Conservation (phyloP, 2,888 invertebrate genomes). For the Pterobdella sp. region DNA sequence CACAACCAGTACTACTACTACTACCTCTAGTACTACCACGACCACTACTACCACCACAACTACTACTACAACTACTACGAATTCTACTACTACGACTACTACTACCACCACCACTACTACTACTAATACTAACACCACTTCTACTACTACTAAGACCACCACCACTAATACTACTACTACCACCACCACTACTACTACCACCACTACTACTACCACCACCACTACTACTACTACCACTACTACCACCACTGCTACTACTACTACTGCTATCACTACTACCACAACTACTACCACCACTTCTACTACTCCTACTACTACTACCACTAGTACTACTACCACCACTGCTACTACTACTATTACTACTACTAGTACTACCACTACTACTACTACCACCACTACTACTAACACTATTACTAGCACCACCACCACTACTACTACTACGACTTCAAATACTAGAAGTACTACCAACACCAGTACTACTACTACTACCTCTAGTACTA, state of each 20-base stretch:
- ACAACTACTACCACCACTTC: constrained; percentile 23
- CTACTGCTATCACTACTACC: constrained; percentile 21
- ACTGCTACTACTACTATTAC: constrained; percentile 16
- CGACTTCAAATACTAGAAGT: neutral
- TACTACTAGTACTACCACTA: constrained; percentile 10
- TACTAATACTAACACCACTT: no score
- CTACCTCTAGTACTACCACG: no score
- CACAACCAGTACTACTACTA: no score
- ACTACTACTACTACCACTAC: constrained; percentile 5
- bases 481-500: neutral
- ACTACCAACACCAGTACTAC: neutral
- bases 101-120: no score
- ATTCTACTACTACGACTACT: no score
- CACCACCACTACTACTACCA: no score
- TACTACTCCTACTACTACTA: constrained; percentile 25
- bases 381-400: neutral
- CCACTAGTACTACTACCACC: constrained; percentile 14
- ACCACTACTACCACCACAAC: no score
- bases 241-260: constrained; percentile 16
- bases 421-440: neutral
- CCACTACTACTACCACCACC: no score
- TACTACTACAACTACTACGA: no score
- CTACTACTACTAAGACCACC: no score
- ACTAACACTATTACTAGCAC: neutral
- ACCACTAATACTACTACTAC: no score